Conservation (phyloP, 2,888 invertebrate genomes). For the Notodromas monacha region DNA sequence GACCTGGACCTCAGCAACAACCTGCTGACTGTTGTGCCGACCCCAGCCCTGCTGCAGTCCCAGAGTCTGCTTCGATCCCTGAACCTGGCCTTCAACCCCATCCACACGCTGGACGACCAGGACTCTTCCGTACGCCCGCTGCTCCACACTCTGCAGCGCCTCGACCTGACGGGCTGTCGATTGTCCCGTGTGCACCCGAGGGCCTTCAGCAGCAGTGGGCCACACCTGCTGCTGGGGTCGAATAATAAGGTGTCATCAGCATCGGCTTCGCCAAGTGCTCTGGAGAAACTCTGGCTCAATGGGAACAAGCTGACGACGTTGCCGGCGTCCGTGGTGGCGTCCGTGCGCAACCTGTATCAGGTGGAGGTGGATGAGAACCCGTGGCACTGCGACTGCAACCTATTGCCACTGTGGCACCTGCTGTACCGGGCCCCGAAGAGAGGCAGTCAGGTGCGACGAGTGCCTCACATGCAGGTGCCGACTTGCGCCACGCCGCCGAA, state of each 20-base stretch:
- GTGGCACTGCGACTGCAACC: constrained; percentile 57
- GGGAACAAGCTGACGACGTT: constrained; percentile 41
- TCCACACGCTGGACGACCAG: constrained; percentile 31
- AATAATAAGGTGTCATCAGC: too few relatives aligned
- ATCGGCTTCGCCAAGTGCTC: too few relatives aligned
- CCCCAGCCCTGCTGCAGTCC: constrained; percentile 39
- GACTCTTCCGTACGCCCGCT: constrained; percentile 19
- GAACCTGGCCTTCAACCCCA: constrained; percentile 44
- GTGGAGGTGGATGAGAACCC: constrained; percentile 52
- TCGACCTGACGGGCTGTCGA: constrained; percentile 49
- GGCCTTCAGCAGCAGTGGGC: constrained; percentile 43
- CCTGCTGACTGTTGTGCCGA: constrained; percentile 37
- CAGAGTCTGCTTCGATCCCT: constrained; percentile 52
- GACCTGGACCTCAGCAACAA: constrained; percentile 60
- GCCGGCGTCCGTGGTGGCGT: constrained; percentile 20
- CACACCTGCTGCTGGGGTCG: too few relatives aligned
- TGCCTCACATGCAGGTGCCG: too few relatives aligned
- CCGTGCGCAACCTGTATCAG: constrained; percentile 27
- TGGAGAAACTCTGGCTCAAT: constrained; percentile 52
- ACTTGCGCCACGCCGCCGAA: too few relatives aligned
- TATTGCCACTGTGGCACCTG: constrained; percentile 42
- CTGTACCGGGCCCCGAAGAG: too few relatives aligned
- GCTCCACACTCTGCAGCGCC: constrained; percentile 31
- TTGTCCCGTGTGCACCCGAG: constrained; percentile 26
- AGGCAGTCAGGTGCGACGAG: too few relatives aligned